Conservation (phyloP, 2,113 vertebrate species). For the Ellobius talpinus region DNA sequence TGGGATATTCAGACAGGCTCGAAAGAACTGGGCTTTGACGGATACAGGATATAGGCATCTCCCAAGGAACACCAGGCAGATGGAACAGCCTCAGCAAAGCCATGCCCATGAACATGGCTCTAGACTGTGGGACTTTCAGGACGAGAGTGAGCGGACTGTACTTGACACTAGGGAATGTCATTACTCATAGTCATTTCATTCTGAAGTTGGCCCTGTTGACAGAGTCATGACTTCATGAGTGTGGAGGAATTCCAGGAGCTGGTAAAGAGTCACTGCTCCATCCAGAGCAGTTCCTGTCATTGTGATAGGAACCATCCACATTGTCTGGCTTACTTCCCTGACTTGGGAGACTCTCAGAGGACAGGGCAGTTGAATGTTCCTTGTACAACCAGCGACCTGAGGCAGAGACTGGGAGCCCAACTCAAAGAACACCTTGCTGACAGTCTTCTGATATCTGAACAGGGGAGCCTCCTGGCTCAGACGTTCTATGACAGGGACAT, state of each 20-base stretch:
- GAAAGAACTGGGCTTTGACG: neutral
- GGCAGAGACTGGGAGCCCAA: neutral
- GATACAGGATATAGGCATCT: neutral
- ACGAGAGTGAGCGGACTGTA: neutral
- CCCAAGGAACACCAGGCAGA: neutral
- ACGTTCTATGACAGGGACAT: rapidly evolving
- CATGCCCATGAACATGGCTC: neutral
- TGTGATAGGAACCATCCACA: rapidly evolving
- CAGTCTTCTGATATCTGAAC: neutral
- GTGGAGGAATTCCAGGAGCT: neutral
- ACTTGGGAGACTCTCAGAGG: neutral
- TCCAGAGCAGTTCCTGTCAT: rapidly evolving
- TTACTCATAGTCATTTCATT: neutral
- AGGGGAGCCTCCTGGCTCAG: neutral
- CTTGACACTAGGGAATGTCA: neutral
- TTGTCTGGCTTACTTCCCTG: neutral
- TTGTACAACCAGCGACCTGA: neutral
- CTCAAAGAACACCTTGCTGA: neutral
- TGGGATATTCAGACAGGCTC: neutral
- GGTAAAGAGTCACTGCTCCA: no score
- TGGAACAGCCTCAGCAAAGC: neutral
- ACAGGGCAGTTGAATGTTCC: neutral
- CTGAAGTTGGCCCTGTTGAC: neutral
- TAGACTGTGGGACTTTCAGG: neutral
- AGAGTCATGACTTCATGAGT: rapidly evolving